Conservation (phyloP, 2,888 invertebrate species). For the Clepsis dumicolana region DNA sequence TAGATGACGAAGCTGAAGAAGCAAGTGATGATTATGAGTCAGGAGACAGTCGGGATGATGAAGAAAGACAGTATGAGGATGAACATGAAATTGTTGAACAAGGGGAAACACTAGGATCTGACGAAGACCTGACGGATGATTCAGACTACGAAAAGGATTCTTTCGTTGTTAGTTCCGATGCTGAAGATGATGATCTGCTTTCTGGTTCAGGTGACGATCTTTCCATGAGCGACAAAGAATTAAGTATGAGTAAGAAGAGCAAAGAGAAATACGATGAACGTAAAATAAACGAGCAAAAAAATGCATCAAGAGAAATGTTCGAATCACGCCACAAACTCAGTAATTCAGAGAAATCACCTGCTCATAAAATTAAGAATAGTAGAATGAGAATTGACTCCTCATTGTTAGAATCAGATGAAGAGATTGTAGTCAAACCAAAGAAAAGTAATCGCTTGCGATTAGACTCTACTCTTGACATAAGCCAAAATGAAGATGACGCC, state of each 20-base stretch:
- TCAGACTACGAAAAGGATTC: slow-evolving; percentile 83
- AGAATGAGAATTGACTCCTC: slow-evolving; percentile 62
- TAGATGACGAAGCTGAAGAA: slow-evolving; percentile 74
- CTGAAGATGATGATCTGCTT: slow-evolving; percentile 74
- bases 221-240: slow-evolving; percentile 75
- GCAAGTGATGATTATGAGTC: slow-evolving; percentile 78
- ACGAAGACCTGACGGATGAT: slow-evolving; percentile 74
- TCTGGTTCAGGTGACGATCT: slow-evolving; percentile 79
- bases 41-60: slow-evolving; percentile 80
- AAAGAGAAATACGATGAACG: slow-evolving; percentile 77
- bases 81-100: slow-evolving; percentile 81
- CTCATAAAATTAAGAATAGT: slow-evolving; percentile 54
- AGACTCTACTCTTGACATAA: slow-evolving; percentile 66
- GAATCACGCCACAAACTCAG: slow-evolving; percentile 71
- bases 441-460: slow-evolving; percentile 67
- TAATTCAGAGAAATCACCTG: slow-evolving; percentile 51
- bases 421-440: slow-evolving; percentile 54
- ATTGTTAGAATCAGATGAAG: slow-evolving; percentile 62
- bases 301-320: slow-evolving; percentile 79
- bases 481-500: slow-evolving; percentile 46
- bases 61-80: slow-evolving; percentile 76
- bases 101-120: slow-evolving; percentile 83
- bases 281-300: slow-evolving; percentile 75
- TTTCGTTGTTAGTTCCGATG: slow-evolving; percentile 83
- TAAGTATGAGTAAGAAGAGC: slow-evolving; percentile 73